Evolutionary conservation across 2,113 vertebrate genomes (phyloP), one percentile per base, ranked within the genome.

Genomic region (Arvicanthis niloticus): DNA sequence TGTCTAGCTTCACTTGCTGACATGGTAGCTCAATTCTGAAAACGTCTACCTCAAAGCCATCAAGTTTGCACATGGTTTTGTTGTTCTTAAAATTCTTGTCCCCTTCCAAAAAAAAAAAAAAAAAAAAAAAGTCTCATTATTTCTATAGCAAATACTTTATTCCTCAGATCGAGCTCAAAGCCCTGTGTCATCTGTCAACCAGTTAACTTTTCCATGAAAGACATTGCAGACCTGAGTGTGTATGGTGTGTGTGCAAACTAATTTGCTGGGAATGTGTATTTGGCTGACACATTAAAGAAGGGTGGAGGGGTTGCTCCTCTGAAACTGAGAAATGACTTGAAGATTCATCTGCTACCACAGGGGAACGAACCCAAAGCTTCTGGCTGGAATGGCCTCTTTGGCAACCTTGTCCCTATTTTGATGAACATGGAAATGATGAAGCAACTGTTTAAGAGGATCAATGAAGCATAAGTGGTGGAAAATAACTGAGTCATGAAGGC

Each of bases 401-500:
- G 78, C 12, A 13, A 80, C 1, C 2, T 48, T 89, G 67, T 16
- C 67, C 62, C 5, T 51, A 76, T 80, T 93, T 86, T 84, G 91
- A 95, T 45, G 56, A 96, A 88, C 45, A 89, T 85, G 82, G 92
- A 97, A 91, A 91, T 95, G 93, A 96, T 92, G 34, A 95, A 92
- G 84, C 77, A 88, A 91, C 88, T 93, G 92, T 94, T 94, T 96
- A 90, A 97, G 91, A 95, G 42, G 73, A 97, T 97, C 97, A 84
- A 62, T 96, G 96, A 95, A 73, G 53, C 56, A 13, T 93, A 96
- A 95, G 75, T 93, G 91, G 40, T 34, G 80, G 76, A 19, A 91
- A 97, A 91, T 87, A 89, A 94, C 92, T 93, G 94, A 93, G 76
- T 96, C 91, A 76, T 82, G 75, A 91, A 94, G 95, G 62, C 81